Evolutionary conservation across 2,113 vertebrate genomes (phyloP).

Genomic region (Callocephalon fimbriatum): DNA sequence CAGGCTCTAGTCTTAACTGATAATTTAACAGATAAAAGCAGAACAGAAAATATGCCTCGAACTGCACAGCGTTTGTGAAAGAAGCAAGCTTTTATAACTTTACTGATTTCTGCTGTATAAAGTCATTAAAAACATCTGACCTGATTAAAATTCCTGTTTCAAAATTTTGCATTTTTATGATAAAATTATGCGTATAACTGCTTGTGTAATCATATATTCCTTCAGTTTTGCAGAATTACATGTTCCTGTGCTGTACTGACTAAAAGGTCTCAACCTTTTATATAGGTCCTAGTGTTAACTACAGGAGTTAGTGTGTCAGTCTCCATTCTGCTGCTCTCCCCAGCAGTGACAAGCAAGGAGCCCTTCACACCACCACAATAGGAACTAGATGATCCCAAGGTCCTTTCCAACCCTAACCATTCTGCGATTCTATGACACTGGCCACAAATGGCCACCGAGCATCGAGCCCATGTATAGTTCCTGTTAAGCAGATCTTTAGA

Average conservation of each 20-base stretch:
- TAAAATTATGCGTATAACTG: not conserved
- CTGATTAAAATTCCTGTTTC: conserved; percentile 31
- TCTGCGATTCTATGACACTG: not conserved
- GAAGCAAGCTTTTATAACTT: not conserved
- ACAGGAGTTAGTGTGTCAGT: not conserved
- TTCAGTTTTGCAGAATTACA: conserved; percentile 36
- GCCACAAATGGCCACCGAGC: not conserved
- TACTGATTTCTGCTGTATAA: conserved; percentile 46
- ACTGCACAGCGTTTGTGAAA: not conserved
- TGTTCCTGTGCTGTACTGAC: not conserved
- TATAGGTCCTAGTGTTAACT: not conserved
- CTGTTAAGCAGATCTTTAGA: conserved; percentile 20
- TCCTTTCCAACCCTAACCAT: not conserved
- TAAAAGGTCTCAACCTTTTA: not conserved
- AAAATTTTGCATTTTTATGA: conserved; percentile 17
- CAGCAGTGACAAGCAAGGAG: not conserved
- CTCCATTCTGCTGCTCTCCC: not conserved
- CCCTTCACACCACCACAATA: not conserved
- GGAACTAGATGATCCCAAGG: not conserved
- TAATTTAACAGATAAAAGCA: conserved; percentile 28
- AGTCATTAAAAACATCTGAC: conserved; percentile 43
- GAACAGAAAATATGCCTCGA: not conserved
- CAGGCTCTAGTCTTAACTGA: conserved; percentile 26
- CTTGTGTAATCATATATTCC: not conserved
- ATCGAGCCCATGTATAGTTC: not conserved